Percentiles rank a stretch among this genome's conserved stretches.
Conservation (phyloP, 2,888 invertebrate genomes). For the Rambutsinella grinnellia region DNA sequence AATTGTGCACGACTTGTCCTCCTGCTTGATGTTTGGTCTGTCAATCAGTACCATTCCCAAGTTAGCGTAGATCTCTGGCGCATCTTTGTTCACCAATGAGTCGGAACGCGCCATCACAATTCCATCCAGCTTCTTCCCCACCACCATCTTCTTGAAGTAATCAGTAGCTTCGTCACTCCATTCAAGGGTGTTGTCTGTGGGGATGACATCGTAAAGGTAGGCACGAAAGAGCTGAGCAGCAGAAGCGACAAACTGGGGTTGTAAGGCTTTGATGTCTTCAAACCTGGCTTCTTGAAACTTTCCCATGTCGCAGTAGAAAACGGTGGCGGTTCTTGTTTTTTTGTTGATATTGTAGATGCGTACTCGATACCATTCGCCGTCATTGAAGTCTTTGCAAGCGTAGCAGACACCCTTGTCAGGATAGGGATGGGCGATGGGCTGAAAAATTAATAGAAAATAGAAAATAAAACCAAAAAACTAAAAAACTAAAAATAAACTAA, state of each 20-base stretch:
- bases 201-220: slow-evolving; percentile 25
- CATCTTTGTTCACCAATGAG: not conserved
- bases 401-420: slow-evolving; percentile 7
- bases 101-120: slow-evolving; percentile 17
- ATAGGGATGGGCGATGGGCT: too few species aligned
- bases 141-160: not conserved
- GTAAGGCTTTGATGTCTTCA: not conserved
- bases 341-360: not conserved
- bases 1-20: slow-evolving; percentile 4
- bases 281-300: not conserved
- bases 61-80: slow-evolving; percentile 12
- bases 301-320: slow-evolving; percentile 4
- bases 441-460: too few species aligned
- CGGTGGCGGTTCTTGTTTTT: not conserved
- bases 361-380: slow-evolving; percentile 17
- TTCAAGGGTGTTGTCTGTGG: not conserved
- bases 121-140: not conserved
- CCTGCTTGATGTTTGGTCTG: not conserved
- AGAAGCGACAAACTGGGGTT: not conserved
- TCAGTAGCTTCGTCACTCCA: slow-evolving; percentile 15
- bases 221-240: slow-evolving; percentile 22
- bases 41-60: slow-evolving; percentile 16
- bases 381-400: not conserved
- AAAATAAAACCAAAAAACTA: too few species aligned
- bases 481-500: not conserved